Evolutionary conservation across 1,140 invertebrate species (phyloP).

Genomic region (Homarus americanus): DNA sequence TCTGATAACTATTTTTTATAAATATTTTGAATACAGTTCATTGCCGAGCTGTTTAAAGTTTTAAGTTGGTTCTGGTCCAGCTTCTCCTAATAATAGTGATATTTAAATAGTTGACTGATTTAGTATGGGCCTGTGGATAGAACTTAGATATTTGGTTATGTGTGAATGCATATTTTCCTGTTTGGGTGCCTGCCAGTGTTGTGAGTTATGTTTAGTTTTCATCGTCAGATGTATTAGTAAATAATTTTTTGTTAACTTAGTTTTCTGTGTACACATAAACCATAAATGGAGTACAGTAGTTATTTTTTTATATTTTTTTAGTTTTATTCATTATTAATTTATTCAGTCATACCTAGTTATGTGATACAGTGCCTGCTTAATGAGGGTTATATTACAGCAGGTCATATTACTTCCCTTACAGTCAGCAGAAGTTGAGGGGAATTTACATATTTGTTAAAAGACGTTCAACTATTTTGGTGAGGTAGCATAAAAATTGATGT

Average conservation of each 20-base stretch:
- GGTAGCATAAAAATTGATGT: too few relatives aligned
- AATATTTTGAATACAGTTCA: conserved; percentile 1
- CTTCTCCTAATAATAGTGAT: not conserved
- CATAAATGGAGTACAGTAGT: not conserved
- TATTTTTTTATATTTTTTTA: conserved; percentile 3
- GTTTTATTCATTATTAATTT: not conserved
- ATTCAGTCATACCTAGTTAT: too few relatives aligned
- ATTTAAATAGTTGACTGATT: not conserved
- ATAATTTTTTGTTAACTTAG: conserved; percentile 8
- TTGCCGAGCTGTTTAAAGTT: not conserved
- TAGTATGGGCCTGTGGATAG: not conserved
- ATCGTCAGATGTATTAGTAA: not conserved
- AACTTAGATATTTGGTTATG: not conserved
- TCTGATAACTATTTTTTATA: not conserved
- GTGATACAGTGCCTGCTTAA: too few relatives aligned
- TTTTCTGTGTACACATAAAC: not conserved
- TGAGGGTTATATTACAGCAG: too few relatives aligned
- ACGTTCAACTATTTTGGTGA: too few relatives aligned
- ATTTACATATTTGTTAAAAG: too few relatives aligned
- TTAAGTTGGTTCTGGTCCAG: not conserved
- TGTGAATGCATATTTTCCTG: conserved; percentile 28
- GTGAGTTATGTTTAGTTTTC: conserved; percentile 12
- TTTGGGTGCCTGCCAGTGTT: conserved; percentile 46
- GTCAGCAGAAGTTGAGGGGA: too few relatives aligned
- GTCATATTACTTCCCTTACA: too few relatives aligned